These are phyloP conservation scores for Alfaro cultratus DNA, from an alignment of 2,797 vertebrate species.

Conservation along the genomic window DNA sequence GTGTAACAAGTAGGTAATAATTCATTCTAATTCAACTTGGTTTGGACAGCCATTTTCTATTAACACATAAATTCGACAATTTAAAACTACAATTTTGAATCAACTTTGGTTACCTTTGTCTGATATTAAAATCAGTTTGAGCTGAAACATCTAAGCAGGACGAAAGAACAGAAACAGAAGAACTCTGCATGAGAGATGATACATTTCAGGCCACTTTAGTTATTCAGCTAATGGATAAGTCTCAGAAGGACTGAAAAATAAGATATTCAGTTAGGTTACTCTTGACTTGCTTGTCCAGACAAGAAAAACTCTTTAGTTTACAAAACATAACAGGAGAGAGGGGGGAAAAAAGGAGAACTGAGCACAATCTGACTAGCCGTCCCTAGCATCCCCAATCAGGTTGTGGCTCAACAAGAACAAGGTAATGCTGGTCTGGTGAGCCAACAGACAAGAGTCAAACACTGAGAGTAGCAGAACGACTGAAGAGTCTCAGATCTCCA, in stretches of 20 bases:
- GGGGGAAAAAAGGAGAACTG: neutral
- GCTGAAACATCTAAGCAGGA: neutral
- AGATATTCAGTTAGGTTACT: neutral
- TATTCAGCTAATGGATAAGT: neutral
- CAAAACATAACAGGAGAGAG: neutral
- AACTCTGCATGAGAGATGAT: neutral
- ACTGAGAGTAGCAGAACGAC: neutral
- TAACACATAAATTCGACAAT: neutral
- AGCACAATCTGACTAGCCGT: neutral
- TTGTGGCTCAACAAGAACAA: neutral
- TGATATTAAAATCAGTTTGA: neutral
- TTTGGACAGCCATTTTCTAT: neutral
- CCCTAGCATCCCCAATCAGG: neutral
- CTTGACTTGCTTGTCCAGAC: neutral
- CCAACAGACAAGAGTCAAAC: slow-evolving; percentile 18
- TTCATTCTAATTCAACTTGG: neutral
- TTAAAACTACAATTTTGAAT: neutral
- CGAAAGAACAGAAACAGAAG: neutral
- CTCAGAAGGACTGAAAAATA: neutral
- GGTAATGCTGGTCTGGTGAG: slow-evolving; percentile 9
- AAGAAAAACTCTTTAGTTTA: neutral
- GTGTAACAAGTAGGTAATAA: neutral
- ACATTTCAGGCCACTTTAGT: neutral
- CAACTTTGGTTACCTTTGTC: neutral
- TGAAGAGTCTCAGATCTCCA: slow-evolving; percentile 7